Base-by-base conservation (phyloP, 2,113 vertebrate species). In the Chaetops frenatus region DNA sequence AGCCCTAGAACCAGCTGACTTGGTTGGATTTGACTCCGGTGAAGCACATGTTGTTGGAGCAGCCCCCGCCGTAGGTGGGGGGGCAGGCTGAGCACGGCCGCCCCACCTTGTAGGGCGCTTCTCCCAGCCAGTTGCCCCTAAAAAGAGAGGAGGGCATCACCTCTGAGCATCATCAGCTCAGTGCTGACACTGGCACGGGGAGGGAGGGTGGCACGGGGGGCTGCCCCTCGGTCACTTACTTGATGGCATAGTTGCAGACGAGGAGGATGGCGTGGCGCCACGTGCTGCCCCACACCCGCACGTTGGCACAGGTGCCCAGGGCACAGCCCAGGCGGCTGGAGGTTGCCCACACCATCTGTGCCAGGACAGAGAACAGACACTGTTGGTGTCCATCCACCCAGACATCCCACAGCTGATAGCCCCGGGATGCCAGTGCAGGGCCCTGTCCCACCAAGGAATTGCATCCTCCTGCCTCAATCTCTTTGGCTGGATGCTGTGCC, bases 211-310 rank as follows among this genome's bases (percentile, higher is more conserved):
- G 70, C 38, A 7, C 0, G 0, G 54, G 33, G 28, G 8, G 6
- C 20, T 70, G 12, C 45, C 17, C 58, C 35, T 12, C 16, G 4
- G 4, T 15, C 58, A 97, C 98, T 98, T 98, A 99, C 99, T 99
- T 99, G 86, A 99, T 97, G 42, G 99, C 98, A 1, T 99, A 99
- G 98, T 99, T 99, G 98, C 99, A 99, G 92, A 99, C 98, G 29
- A 99, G 96, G 89, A 98, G 97, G 28, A 96, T 88, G 0, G 98
- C 98, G 22, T 97, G 98, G 10, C 90, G 98, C 99, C 98, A 99
- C 2, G 86, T 98, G 95, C 92, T 98, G 67, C 98, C 98, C 96
- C 98, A 98, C 83, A 99, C 98, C 0, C 74, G 93, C 95, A 99
- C 97, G 66, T 98, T 98, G 80, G 92, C 83, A 36, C 99, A 99